Evolutionary conservation across 2,888 invertebrate genomes (phyloP), one percentile per base, ranked within the genome.

Genomic region (Celastrina argiolus): DNA sequence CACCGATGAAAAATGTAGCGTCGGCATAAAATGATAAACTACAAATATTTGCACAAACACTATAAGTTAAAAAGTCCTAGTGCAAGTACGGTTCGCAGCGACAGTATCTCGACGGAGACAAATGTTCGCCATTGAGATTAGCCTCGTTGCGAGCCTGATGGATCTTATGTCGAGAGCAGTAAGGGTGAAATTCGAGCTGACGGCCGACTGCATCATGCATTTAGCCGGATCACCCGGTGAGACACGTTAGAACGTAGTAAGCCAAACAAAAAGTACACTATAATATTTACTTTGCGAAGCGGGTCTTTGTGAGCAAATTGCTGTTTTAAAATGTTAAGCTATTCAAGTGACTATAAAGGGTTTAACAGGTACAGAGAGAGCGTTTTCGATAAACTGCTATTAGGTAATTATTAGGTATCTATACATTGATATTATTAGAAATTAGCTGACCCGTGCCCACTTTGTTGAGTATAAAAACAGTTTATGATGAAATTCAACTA

Each of bases 61-160:
- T 58, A 58, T 58, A 36, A 61, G 61, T 61, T 61, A 39, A 61
- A 61, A 39, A 61, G 61, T 18, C 36, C 18, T 8, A 39, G 61
- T 22, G 22, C 61, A 18, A 61, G 39, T 22, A 36, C 58, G 41
- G 36, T 12, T 41, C n/a, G n/a, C 31, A 31, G 65, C 58, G 77
- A 80, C 77, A 72, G 70, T 76, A 78, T 77, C 79, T 77, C 69
- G 82, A 82, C 82, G 71, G 70, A 75, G 81, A 83, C 78, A 76
- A 82, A 83, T 82, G 81, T 75, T 70, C 71, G 67, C 63, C 66
- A 69, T 69, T 64, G 70, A 73, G 74, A 74, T 74, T 59, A 65
- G 42, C 41, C 58, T 59, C 56, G 16, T 22, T 61, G 0, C 34
- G 34, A 36, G 70, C 64, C 63, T 59, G 51, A 45, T 58, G 61